phyloP scores from a whole-genome alignment of 2,888 invertebrate species.

The Thereva unica region DNA sequence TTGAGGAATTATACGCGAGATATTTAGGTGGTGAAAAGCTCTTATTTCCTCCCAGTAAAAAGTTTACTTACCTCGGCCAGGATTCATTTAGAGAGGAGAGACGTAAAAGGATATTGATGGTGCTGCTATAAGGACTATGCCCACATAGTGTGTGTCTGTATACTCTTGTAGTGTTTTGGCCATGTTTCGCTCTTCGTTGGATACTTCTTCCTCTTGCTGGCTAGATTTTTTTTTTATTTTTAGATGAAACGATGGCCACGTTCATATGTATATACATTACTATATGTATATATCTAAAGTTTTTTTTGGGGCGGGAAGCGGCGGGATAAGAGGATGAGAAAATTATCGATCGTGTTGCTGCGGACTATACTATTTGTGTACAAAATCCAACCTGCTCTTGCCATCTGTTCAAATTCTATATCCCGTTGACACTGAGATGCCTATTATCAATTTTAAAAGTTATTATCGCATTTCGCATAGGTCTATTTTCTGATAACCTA shows the following conservation, averaged over 20 bases:
- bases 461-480: too few species aligned
- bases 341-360: constrained; percentile 41
- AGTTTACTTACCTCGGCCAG: constrained; percentile 21
- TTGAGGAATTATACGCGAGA: constrained; percentile 9
- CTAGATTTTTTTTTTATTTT: constrained; percentile 17
- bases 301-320: background rate
- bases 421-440: too few species aligned
- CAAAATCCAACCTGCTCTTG: too few species aligned
- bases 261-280: constrained; percentile 4
- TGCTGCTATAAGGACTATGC: too few species aligned
- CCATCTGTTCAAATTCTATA: too few species aligned
- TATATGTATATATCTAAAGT: constrained; percentile 13
- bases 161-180: background rate
- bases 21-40: constrained; percentile 28
- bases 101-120: too few species aligned
- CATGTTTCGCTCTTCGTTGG: constrained; percentile 17
- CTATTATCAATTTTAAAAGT: too few species aligned
- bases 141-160: background rate
- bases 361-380: constrained; percentile 21
- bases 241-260: constrained; percentile 29
- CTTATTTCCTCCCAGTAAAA: constrained; percentile 3
- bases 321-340: constrained; percentile 30
- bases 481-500: too few species aligned
- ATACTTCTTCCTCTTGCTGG: constrained; percentile 12
- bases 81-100: too few species aligned